Percentiles rank a stretch among this genome's conserved stretches.
Conservation (phyloP, 2,797 vertebrate species). For the Fringilla coelebs region DNA sequence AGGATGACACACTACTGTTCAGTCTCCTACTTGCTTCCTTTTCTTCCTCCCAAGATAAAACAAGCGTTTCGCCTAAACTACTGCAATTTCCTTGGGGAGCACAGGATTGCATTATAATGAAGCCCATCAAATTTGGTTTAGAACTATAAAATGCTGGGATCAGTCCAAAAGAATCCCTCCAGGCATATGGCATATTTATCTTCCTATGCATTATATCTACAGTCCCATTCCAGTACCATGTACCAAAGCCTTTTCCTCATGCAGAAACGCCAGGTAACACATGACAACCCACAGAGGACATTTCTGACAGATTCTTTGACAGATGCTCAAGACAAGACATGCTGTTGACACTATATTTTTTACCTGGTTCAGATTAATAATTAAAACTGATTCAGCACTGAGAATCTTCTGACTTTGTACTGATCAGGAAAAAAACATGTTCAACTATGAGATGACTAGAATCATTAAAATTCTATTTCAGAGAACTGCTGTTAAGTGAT, state of each 20-base stretch:
- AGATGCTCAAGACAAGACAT: slow-evolving; percentile 67
- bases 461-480: slow-evolving; percentile 45
- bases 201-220: slow-evolving; percentile 64
- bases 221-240: slow-evolving; percentile 51
- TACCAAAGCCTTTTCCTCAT: slow-evolving; percentile 25
- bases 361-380: background rate
- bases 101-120: slow-evolving; percentile 48
- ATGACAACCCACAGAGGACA: slow-evolving; percentile 56
- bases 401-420: slow-evolving; percentile 21
- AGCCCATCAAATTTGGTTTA: slow-evolving; percentile 65
- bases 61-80: slow-evolving; percentile 23
- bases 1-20: slow-evolving; percentile 48
- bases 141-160: slow-evolving; percentile 59
- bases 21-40: slow-evolving; percentile 39
- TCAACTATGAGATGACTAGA: background rate
- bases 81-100: slow-evolving; percentile 28
- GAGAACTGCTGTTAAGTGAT: slow-evolving; percentile 24
- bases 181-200: slow-evolving; percentile 46
- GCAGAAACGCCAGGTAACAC: slow-evolving; percentile 63
- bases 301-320: slow-evolving; percentile 65
- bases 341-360: background rate
- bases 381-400: background rate
- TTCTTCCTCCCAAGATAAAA: slow-evolving; percentile 54
- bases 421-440: slow-evolving; percentile 17
- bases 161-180: slow-evolving; percentile 43